Percentiles rank a stretch among this genome's conserved stretches.
phyloP scores from a whole-genome alignment of 2,113 vertebrate species.

The Tricholaema leucomelas region DNA sequence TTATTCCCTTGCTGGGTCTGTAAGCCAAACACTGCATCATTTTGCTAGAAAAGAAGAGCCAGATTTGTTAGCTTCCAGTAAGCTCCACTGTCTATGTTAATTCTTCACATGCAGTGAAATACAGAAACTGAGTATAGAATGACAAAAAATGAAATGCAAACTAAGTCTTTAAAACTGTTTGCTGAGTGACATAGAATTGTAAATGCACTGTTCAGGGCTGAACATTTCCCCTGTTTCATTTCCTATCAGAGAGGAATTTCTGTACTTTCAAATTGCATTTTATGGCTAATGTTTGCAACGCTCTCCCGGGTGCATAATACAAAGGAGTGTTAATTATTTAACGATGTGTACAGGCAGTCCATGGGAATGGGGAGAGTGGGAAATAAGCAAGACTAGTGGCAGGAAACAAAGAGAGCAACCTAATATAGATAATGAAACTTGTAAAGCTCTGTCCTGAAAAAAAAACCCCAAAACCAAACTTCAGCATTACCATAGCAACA shows the following conservation, averaged over 20 bases:
- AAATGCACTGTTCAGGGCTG: not conserved
- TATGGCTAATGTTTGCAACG: not conserved
- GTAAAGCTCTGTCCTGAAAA: not conserved
- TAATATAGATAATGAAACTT: slow-evolving; percentile 19
- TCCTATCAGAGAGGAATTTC: slow-evolving; percentile 11
- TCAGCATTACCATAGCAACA: not conserved
- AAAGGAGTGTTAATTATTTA: slow-evolving; percentile 45
- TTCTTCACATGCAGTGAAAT: slow-evolving; percentile 18
- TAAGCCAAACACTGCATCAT: slow-evolving; percentile 50
- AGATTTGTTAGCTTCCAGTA: slow-evolving; percentile 36
- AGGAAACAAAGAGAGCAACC: not conserved
- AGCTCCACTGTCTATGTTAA: slow-evolving; percentile 43
- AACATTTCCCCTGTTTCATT: not conserved
- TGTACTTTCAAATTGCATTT: not conserved
- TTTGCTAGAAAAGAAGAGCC: slow-evolving; percentile 28
- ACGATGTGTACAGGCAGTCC: not conserved
- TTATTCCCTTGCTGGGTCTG: slow-evolving; percentile 48
- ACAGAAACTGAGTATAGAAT: not conserved
- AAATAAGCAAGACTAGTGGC: not conserved
- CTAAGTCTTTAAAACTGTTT: slow-evolving; percentile 19
- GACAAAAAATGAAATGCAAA: slow-evolving; percentile 47
- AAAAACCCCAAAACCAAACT: not conserved
- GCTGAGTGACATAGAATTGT: not conserved
- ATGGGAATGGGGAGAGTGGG: not conserved
- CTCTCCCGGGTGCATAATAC: slow-evolving; percentile 2